Evolutionary conservation across 2,888 invertebrate species (phyloP).

Genomic region (Microctonus brassicae): DNA sequence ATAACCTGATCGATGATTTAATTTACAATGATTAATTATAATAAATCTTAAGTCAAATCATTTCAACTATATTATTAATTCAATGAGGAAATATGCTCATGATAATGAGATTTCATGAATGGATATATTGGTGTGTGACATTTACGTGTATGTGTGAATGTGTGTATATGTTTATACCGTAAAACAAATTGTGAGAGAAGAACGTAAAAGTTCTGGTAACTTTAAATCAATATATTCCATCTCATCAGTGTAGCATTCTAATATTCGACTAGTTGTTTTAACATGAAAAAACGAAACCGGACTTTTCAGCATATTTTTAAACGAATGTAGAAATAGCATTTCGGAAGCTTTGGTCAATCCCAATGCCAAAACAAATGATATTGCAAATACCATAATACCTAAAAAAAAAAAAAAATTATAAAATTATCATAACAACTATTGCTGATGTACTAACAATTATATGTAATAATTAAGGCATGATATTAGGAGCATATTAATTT

Average conservation of each 20-base stretch:
- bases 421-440: slow-evolving; percentile 15
- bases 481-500: background rate
- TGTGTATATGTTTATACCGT: slow-evolving; percentile 53
- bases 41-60: background rate
- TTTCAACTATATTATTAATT: background rate
- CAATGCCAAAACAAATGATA: slow-evolving; percentile 73
- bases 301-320: slow-evolving; percentile 74
- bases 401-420: slow-evolving; percentile 53
- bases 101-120: background rate
- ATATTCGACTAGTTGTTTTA: slow-evolving; percentile 78
- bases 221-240: too few species aligned
- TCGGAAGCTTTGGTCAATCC: slow-evolving; percentile 75
- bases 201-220: too few species aligned
- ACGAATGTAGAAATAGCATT: slow-evolving; percentile 73
- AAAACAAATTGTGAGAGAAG: slow-evolving; percentile 65
- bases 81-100: background rate
- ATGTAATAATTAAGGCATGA: background rate
- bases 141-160: background rate
- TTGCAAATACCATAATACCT: slow-evolving; percentile 72
- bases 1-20: too few species aligned
- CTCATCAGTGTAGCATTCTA: too few species aligned
- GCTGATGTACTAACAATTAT: background rate
- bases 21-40: background rate
- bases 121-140: background rate
- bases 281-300: slow-evolving; percentile 81